Evolutionary conservation across 1,140 invertebrate species (phyloP), one percentile per base, ranked within the genome.

Genomic region (Chymomyza costata): DNA sequence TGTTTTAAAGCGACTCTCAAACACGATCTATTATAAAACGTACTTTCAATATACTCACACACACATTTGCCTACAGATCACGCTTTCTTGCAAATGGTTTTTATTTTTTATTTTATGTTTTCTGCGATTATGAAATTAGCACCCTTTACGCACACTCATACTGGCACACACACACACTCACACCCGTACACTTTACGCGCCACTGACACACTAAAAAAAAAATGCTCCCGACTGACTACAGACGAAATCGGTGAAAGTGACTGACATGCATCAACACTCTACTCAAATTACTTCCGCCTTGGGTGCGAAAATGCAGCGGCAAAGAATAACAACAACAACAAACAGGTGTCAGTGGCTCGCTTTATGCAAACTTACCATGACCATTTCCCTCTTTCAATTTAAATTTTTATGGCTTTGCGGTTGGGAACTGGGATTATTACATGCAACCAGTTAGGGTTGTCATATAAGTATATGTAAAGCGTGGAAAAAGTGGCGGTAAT

Each of bases 281-380:
- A 80, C 71, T 71, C 62, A 78, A 82, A 83, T 82, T 59, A 78
- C 82, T 84, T 84, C 82, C 82, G 82, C 65, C 68, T 69, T 56
- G 56, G 50, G 32, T 47, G 44, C 43, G 37, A 40, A 19, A 44
- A 32, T 15, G 30, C 35, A 34, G 18, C 19, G 39, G 38, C 48
- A 56, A 32, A 28, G 50, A 40, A 21, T 43, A 13, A 44, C 41
- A 15, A 5, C 25, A 44, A 25, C 13, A 28, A 28, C 41, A 18
- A 38, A 47, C 69, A 74, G 70, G 61, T 69, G 65, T 38, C 41
- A 49, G 18, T 34, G 31, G 13, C 31, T n/a, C n/a, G n/a, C n/a
- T n/a, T n/a, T 41, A 14, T 14, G 35, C 37, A 25, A 25, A 5
- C 21, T 25, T 8, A 3, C 21, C 21, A 25, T 25, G 3, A 3